phyloP scores from a whole-genome alignment of 2,797 vertebrate species.

The Uromys caudimaculatus region DNA sequence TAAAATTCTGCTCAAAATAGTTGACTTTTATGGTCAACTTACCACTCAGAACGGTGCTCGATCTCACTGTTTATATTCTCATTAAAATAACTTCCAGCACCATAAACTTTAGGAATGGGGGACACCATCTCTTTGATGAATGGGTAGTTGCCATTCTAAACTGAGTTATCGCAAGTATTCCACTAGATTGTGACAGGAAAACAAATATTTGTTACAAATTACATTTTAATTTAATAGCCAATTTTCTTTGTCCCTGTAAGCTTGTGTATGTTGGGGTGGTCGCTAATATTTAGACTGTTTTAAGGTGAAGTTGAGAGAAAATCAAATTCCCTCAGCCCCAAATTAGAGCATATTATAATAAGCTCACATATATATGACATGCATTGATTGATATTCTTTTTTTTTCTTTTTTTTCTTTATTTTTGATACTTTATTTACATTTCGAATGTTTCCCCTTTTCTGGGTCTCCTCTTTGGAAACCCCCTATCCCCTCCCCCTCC shows the following conservation, averaged over 20 bases:
- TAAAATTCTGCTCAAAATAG: neutral
- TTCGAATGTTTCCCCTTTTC: no score
- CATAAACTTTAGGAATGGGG: no score
- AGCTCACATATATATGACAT: neutral
- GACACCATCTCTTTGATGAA: neutral
- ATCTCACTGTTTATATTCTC: neutral
- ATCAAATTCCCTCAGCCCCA: neutral
- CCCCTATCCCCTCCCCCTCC: no score
- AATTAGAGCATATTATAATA: neutral
- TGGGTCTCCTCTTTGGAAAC: no score
- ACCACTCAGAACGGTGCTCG: neutral
- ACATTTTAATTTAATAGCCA: neutral
- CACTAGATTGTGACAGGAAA: neutral
- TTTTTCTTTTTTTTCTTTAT: no score
- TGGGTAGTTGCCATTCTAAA: neutral
- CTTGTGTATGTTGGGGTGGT: neutral
- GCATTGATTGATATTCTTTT: no score
- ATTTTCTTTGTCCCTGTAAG: neutral
- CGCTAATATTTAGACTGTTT: neutral
- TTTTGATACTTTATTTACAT: no score
- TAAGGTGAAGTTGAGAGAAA: neutral
- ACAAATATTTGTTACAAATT: neutral
- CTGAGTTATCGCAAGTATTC: neutral
- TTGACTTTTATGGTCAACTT: neutral
- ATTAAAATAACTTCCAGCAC: neutral